phyloP scores from a whole-genome alignment of 1,140 invertebrate species.

The Orchesella cincta region DNA sequence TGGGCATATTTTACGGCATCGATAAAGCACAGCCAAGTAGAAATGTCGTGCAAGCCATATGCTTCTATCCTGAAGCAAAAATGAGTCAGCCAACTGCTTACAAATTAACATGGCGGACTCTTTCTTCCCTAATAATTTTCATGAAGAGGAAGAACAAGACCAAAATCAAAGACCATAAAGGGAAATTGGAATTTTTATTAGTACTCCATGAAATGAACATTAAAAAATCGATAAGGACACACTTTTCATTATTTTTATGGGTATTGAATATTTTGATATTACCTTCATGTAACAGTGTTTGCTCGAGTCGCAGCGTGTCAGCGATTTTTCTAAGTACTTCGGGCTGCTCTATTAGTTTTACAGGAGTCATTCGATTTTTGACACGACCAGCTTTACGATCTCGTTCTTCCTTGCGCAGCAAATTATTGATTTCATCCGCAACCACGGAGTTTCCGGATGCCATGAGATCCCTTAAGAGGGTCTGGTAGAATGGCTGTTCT shows the following conservation, averaged over 20 bases:
- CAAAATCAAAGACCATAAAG: too few species aligned
- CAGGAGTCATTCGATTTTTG: not conserved
- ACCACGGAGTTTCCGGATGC: conserved; percentile 19
- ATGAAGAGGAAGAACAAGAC: too few species aligned
- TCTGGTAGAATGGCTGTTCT: not conserved
- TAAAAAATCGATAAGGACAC: too few species aligned
- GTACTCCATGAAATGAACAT: too few species aligned
- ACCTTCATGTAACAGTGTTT: conserved; percentile 18
- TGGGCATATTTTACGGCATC: conserved; percentile 29
- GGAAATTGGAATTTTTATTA: too few species aligned
- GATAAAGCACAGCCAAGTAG: conserved; percentile 11
- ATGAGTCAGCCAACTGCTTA: not conserved
- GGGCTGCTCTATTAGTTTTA: not conserved
- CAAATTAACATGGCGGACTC: conserved; percentile 12
- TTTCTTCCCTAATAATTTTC: conserved; percentile 7
- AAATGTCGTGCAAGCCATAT: conserved; percentile 1
- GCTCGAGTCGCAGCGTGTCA: conserved; percentile 11
- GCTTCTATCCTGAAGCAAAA: conserved; percentile 10
- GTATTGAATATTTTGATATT: conserved; percentile 1
- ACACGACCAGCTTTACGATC: conserved; percentile 12
- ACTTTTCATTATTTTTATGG: conserved; percentile 2
- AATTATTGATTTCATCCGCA: conserved; percentile 32
- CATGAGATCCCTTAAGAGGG: conserved; percentile 34
- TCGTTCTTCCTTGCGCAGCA: conserved; percentile 35
- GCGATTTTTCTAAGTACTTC: conserved; percentile 24